Conservation (phyloP, 2,888 invertebrate species). For the Ischnura elegans region DNA sequence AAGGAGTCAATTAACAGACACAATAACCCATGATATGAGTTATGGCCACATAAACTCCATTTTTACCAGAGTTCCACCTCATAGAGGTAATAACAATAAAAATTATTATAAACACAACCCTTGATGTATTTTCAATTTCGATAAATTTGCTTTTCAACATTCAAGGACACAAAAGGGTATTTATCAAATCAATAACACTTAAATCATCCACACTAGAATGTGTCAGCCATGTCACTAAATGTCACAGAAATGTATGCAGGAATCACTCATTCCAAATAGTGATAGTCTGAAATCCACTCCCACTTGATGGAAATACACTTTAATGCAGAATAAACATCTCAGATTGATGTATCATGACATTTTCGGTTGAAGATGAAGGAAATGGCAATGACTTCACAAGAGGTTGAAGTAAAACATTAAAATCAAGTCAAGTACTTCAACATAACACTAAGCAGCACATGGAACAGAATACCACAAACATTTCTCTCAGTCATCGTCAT, state of each 20-base stretch:
- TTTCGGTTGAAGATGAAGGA: background rate
- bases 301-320: background rate
- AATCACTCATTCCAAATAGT: background rate
- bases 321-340: background rate
- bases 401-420: background rate
- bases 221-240: background rate
- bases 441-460: background rate
- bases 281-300: background rate
- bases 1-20: background rate
- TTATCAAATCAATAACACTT: background rate
- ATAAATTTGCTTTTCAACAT: background rate
- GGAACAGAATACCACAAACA: background rate
- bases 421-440: too few relatives aligned
- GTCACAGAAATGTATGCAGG: background rate
- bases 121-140: background rate
- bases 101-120: background rate
- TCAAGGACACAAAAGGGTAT: background rate
- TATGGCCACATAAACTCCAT: background rate
- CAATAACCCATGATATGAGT: background rate
- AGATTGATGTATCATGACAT: background rate
- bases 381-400: too few relatives aligned
- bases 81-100: background rate
- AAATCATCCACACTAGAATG: background rate
- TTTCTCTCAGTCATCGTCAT: constrained; percentile 74
- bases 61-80: background rate